Evolutionary conservation across 2,888 invertebrate genomes (phyloP).

Genomic region (Amitus sp.): DNA sequence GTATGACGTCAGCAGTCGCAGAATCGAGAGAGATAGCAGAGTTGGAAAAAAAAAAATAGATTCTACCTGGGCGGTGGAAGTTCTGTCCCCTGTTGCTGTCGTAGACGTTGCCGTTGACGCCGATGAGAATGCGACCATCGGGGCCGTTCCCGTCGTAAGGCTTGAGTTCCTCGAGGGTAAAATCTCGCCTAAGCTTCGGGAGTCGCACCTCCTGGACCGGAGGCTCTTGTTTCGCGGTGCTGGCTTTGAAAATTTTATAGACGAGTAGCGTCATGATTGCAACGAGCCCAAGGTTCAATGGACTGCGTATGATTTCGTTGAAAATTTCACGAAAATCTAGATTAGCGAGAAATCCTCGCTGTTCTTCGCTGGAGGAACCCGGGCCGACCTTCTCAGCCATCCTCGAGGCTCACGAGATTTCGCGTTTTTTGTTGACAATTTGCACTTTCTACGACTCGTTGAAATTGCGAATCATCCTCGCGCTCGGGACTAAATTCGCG

Average conservation of each 20-base stretch:
- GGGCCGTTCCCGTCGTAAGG: constrained; percentile 87
- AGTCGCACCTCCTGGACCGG: constrained; percentile 70
- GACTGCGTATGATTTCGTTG: constrained; percentile 75
- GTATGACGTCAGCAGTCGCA: no score
- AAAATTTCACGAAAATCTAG: no score
- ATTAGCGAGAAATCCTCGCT: no score
- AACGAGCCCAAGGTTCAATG: constrained; percentile 77
- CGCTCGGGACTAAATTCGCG: background rate
- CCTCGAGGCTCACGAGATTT: background rate
- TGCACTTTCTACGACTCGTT: background rate
- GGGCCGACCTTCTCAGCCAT: constrained; percentile 59
- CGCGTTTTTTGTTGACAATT: background rate
- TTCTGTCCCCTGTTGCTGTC: constrained; percentile 91
- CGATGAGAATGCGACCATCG: constrained; percentile 90
- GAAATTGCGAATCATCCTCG: constrained; percentile 16
- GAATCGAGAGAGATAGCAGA: no score
- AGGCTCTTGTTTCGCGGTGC: constrained; percentile 60
- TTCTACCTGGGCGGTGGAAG: constrained; percentile 93
- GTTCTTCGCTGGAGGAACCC: no score
- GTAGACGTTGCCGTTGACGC: constrained; percentile 94
- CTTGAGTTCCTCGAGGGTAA: constrained; percentile 87
- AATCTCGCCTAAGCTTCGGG: constrained; percentile 88
- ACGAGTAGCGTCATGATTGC: constrained; percentile 76
- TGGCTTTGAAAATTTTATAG: constrained; percentile 80
- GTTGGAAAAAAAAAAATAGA: constrained; percentile 9